phyloP scores from a whole-genome alignment of 1,140 invertebrate species.

The Chlorops oryzae region DNA sequence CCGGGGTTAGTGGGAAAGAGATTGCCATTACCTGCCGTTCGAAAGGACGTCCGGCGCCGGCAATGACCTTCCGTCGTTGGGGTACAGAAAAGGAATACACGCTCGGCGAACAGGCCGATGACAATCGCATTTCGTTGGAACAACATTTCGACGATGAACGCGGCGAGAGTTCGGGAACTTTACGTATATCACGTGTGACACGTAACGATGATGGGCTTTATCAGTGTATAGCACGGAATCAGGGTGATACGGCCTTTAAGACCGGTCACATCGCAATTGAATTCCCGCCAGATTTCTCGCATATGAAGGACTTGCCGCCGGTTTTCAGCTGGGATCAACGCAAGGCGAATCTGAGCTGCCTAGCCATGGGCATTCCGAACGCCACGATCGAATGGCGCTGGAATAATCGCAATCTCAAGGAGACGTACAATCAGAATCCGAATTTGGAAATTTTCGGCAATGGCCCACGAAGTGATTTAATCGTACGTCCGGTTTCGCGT shows the following conservation, averaged over 20 bases:
- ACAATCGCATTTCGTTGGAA: conserved; percentile 58
- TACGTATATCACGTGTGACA: conserved; percentile 57
- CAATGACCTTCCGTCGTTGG: conserved; percentile 59
- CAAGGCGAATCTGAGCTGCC: conserved; percentile 78
- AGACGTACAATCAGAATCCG: conserved; percentile 50
- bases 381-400: conserved; percentile 82
- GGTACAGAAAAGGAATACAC: conserved; percentile 54
- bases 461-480: conserved; percentile 64
- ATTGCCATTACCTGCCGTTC: conserved; percentile 68
- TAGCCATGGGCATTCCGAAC: conserved; percentile 73
- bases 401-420: conserved; percentile 51
- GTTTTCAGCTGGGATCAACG: conserved; percentile 75
- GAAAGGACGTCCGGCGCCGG: conserved; percentile 68
- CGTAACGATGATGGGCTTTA: conserved; percentile 81
- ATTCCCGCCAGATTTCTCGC: conserved; percentile 71
- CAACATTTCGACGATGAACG: conserved; percentile 53
- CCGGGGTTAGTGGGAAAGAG: conserved; percentile 57
- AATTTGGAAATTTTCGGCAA: conserved; percentile 58
- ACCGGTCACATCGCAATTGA: conserved; percentile 80
- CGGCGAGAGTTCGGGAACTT: conserved; percentile 57
- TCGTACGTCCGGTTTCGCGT: conserved; percentile 58
- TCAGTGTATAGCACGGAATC: conserved; percentile 76
- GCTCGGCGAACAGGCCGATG: conserved; percentile 55
- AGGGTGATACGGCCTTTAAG: conserved; percentile 63
- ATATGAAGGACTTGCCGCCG: conserved; percentile 61